Percentiles rank a stretch among this genome's conserved stretches.
Evolutionary conservation across 2,797 vertebrate species (phyloP).

Genomic region (Parambassis ranga): DNA sequence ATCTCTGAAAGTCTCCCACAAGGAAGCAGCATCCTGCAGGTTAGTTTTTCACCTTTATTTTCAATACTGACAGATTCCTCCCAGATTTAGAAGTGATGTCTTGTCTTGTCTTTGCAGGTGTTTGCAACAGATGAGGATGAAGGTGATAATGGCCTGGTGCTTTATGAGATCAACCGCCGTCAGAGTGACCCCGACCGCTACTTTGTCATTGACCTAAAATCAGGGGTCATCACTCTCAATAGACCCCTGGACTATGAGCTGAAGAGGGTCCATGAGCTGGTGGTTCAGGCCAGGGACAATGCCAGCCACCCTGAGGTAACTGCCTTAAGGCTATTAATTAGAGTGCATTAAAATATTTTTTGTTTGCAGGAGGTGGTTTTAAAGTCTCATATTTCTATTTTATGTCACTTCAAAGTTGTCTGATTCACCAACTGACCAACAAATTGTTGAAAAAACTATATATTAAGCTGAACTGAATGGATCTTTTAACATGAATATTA

Average conservation of each 20-base stretch:
- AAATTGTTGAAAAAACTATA: no score
- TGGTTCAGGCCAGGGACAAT: conserved; percentile 93
- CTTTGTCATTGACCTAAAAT: conserved; percentile 90
- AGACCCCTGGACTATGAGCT: conserved; percentile 93
- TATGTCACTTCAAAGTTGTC: no score
- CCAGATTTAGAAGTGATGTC: no score
- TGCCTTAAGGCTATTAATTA: background rate
- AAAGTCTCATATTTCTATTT: no score
- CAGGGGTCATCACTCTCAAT: conserved; percentile 92
- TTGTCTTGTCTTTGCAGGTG: conserved; percentile 76
- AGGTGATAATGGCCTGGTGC: conserved; percentile 92
- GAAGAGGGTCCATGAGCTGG: conserved; percentile 93
- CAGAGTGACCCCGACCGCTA: conserved; percentile 94
- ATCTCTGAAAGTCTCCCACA: conserved; percentile 94
- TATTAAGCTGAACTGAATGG: no score
- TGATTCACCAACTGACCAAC: no score
- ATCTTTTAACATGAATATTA: conserved; percentile 7
- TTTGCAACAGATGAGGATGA: conserved; percentile 93
- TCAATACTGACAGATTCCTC: no score
- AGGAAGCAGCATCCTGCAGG: conserved; percentile 92
- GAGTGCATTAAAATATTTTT: background rate
- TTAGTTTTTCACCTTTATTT: no score
- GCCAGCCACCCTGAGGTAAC: conserved; percentile 90
- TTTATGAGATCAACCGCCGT: conserved; percentile 95
- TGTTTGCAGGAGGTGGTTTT: no score